Percentiles rank a stretch among this genome's conserved stretches.
phyloP scores from a whole-genome alignment of 1,140 invertebrate species.

The Plutomurus gul region DNA sequence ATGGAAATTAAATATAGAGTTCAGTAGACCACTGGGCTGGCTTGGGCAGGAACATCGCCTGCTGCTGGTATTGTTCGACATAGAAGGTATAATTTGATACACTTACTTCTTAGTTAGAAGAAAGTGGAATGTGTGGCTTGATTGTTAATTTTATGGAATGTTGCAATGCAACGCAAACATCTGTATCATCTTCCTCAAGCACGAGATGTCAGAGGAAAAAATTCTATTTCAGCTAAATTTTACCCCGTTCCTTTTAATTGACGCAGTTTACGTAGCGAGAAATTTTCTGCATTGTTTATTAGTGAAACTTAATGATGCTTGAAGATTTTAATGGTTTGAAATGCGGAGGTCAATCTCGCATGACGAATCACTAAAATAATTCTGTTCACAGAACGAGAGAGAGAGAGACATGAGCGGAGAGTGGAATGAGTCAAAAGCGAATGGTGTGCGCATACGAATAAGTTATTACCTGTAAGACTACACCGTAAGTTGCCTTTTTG shows the following conservation, averaged over 20 bases:
- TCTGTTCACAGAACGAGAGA: not conserved
- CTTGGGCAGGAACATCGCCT: too few relatives aligned
- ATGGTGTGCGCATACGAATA: too few relatives aligned
- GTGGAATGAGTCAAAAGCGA: too few relatives aligned
- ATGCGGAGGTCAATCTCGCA: not conserved
- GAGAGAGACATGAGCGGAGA: not conserved
- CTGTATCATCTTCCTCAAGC: not conserved
- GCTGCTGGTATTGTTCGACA: too few relatives aligned
- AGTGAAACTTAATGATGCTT: constrained; percentile 1
- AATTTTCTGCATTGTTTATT: not conserved
- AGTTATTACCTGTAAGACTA: too few relatives aligned
- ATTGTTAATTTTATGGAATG: too few relatives aligned
- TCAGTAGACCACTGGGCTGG: constrained; percentile 5
- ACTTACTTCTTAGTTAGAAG: not conserved
- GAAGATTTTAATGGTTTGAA: not conserved
- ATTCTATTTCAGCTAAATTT: too few relatives aligned
- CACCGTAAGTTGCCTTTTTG: too few relatives aligned
- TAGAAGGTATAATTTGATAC: not conserved
- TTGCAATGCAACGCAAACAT: not conserved
- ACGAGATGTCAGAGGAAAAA: too few relatives aligned
- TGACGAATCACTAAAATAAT: not conserved
- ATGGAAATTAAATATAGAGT: constrained; percentile 10
- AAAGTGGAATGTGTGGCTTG: not conserved
- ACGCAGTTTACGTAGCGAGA: constrained; percentile 16
- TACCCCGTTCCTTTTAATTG: not conserved